Evolutionary conservation across 2,888 invertebrate genomes (phyloP).

Genomic region (Pterobdella sp.): DNA sequence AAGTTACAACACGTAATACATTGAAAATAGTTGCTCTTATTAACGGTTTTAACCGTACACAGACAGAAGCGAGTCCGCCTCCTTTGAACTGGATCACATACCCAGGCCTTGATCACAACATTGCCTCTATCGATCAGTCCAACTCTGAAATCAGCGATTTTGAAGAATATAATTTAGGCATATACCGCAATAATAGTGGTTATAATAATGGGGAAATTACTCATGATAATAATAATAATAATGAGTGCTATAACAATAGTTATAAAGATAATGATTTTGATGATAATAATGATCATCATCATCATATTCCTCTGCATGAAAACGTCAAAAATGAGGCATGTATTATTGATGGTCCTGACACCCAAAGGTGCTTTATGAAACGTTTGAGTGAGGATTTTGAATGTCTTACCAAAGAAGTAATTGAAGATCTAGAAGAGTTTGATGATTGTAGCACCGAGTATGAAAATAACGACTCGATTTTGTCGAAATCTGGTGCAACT

Average conservation of each 20-base stretch:
- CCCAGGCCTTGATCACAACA: background rate
- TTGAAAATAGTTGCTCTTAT: no score
- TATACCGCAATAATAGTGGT: background rate
- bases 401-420: background rate
- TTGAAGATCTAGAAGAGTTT: background rate
- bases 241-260: background rate
- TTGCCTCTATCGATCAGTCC: background rate
- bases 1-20: no score
- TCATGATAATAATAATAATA: background rate
- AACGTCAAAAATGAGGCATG: background rate
- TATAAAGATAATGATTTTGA: background rate
- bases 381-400: background rate
- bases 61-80: background rate
- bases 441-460: background rate
- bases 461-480: background rate
- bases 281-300: background rate
- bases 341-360: background rate
- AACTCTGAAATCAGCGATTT: background rate
- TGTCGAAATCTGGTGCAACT: background rate
- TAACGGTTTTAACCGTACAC: no score
- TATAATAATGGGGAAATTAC: background rate
- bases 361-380: background rate
- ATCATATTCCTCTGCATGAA: background rate
- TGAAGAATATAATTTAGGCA: background rate
- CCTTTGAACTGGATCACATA: background rate